phyloP scores from a whole-genome alignment of 2,797 vertebrate species.

The Clarias platycephalus region DNA sequence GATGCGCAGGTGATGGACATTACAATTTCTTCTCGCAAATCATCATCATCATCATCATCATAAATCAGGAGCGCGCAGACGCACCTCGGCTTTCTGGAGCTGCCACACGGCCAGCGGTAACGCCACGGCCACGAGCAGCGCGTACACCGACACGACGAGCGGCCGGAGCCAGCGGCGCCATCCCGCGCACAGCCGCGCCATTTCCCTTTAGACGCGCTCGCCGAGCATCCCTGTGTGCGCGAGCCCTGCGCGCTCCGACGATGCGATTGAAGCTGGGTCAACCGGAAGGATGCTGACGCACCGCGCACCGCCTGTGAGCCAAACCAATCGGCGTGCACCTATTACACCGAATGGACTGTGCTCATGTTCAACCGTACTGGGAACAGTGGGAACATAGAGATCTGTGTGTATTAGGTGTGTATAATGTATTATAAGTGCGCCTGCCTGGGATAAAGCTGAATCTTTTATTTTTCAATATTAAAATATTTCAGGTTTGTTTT shows the following conservation, averaged over 20 bases:
- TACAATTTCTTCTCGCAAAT: not conserved
- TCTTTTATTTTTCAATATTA: not conserved
- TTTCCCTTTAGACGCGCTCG: constrained; percentile 56
- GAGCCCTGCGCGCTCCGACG: not conserved
- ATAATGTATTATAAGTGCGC: too few relatives aligned
- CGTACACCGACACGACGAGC: constrained; percentile 84
- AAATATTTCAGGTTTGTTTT: not conserved
- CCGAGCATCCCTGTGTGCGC: constrained; percentile 10
- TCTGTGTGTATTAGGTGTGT: too few relatives aligned
- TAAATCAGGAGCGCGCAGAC: constrained; percentile 38
- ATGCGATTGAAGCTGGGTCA: not conserved
- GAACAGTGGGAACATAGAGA: not conserved
- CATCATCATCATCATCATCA: not conserved
- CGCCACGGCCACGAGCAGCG: constrained; percentile 81
- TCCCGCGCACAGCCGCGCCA: constrained; percentile 90
- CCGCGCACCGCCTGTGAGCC: not conserved
- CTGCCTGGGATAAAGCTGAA: not conserved
- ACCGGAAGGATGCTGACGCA: constrained; percentile 30
- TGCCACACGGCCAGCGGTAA: constrained; percentile 90
- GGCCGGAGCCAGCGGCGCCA: constrained; percentile 95
- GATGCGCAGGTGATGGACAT: not conserved
- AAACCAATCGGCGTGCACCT: not conserved
- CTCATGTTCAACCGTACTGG: not conserved
- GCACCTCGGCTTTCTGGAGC: constrained; percentile 87
- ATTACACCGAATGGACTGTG: not conserved